Base-by-base conservation (phyloP, 2,888 invertebrate species). In the Pterostichus niger region DNA sequence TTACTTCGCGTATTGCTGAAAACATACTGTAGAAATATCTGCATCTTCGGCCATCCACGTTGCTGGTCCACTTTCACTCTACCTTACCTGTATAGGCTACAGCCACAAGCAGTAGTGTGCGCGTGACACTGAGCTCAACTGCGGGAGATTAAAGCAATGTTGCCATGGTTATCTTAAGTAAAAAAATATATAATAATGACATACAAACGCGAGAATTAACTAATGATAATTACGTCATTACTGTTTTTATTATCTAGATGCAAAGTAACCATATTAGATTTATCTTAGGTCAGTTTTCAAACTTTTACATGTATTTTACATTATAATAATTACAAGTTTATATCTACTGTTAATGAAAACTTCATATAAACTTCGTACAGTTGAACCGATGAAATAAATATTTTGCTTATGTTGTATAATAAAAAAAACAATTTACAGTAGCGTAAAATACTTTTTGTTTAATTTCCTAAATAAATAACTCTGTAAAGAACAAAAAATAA, bases 11-110 rank as follows among this genome's bases (percentile, higher is more conserved):
- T 17, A 71, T 56, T 49, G 52, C 76, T 76, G 75, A 82, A 83
- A 77, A 64, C 83, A 83, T 83, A 83, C 77, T 83, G 76, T 52
- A 68, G 17, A 11, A 71, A 52, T 68, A 61, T 81, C 56, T 73
- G 59, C 81, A 81, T 81, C 81, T 81, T 71, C 71, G 17, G 31
- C 10, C 52, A 75, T 75, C 75, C 75, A 82, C 73, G 75, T 82
- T 82, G 82, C 7, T 75, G 82, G 82, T 75, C 76, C 83, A 83
- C 83, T 83, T 83, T 83, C 83, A 83, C 83, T 77, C 71, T 61
- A 24, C 44, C 46, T 79, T 79, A 61, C 79, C 77, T 56, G 68
- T 15, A 17, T 11, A 71, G 13, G 17, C 46, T 40, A 40, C 44
- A 64, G 33, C 13, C 24, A 40, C 40, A 15, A 44, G 44, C 17